Conservation (phyloP, 2,888 invertebrate genomes). For the Cotesia congregata region DNA sequence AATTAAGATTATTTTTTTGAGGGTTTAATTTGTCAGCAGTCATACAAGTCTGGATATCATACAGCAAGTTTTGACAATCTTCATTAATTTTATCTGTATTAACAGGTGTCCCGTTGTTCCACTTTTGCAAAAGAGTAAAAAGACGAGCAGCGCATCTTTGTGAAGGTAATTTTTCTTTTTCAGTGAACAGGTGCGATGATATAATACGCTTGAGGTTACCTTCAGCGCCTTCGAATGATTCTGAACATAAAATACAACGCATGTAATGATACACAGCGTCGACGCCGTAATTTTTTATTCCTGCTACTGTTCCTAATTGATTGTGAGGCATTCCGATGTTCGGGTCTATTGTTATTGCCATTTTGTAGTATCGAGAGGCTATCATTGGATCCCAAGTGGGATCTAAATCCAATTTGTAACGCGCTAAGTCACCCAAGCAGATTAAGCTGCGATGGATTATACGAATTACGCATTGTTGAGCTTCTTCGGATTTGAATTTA, state of each 20-base stretch:
- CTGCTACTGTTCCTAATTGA: conserved; percentile 90
- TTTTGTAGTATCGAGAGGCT: conserved; percentile 87
- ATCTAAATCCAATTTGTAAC: conserved; percentile 86
- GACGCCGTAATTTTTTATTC: conserved; percentile 84
- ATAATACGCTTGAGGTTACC: conserved; percentile 83
- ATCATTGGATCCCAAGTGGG: conserved; percentile 78
- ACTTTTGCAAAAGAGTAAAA: conserved; percentile 63
- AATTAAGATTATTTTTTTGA: conserved; percentile 44
- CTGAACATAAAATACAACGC: conserved; percentile 81
- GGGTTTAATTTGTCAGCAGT: conserved; percentile 48
- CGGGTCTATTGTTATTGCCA: conserved; percentile 84
- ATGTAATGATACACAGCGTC: conserved; percentile 93
- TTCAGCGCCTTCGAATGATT: conserved; percentile 91
- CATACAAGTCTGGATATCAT: conserved; percentile 62
- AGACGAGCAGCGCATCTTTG: conserved; percentile 63
- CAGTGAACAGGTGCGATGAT: conserved; percentile 65
- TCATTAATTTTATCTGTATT: conserved; percentile 63
- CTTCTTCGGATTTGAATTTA: conserved; percentile 70
- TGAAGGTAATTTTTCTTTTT: conserved; percentile 58
- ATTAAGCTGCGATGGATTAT: conserved; percentile 88
- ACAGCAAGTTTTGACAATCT: conserved; percentile 62
- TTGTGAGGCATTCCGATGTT: conserved; percentile 93
- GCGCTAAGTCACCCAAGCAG: conserved; percentile 90
- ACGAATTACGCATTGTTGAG: conserved; percentile 79
- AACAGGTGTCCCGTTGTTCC: conserved; percentile 59